Base-by-base conservation (phyloP, 2,888 invertebrate species). In the Leptopterna dolabrata region DNA sequence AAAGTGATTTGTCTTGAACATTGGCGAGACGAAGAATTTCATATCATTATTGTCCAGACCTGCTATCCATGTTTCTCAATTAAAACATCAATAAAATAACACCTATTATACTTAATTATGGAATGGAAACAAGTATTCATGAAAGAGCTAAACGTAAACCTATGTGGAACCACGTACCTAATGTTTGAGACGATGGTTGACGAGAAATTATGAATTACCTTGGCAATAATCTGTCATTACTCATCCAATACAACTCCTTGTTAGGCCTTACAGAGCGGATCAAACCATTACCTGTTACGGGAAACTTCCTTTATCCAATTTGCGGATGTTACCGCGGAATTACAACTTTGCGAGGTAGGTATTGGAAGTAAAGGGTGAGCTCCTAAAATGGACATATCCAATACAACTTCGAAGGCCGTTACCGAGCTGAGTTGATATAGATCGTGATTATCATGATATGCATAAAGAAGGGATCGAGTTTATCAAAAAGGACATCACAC, bases 381-480 rank as follows among this genome's bases (percentile, higher is more conserved):
- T 63, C 63, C 63, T 24, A 63, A 63, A 63, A 63, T 19, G 63
- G 63, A 63, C 63, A 63, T 63, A 63, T 63, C 63, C 63, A 63
- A 24, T 63, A 63, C 63, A 63, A 63, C 24, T 1, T 6, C 63
- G 63, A 63, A 63, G 63, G 63, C 63, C 63, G 24, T 19, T 63
- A 6, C 9, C 27, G 19, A 24, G 63, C 63, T 27, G 63, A 63
- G 63, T 24, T 24, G 63, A 63, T 63, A 63, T 27, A 27, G 63
- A 63, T 63, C 63, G 63, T 63, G 63, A 24, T 63, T 19, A 63
- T 63, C 63, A 63, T 24, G 27, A 24, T 63, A 24, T 63, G 63
- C 63, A 63, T 63, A 63, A 19, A 63, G 63, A 63, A 63, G 24
- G 63, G 63, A 63, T 24, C 24, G 63, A 63, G 63, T 24, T 24